Evolutionary conservation across 2,888 invertebrate genomes (phyloP), one percentile per base, ranked within the genome.

Genomic region (Trichogramma evanescens): DNA sequence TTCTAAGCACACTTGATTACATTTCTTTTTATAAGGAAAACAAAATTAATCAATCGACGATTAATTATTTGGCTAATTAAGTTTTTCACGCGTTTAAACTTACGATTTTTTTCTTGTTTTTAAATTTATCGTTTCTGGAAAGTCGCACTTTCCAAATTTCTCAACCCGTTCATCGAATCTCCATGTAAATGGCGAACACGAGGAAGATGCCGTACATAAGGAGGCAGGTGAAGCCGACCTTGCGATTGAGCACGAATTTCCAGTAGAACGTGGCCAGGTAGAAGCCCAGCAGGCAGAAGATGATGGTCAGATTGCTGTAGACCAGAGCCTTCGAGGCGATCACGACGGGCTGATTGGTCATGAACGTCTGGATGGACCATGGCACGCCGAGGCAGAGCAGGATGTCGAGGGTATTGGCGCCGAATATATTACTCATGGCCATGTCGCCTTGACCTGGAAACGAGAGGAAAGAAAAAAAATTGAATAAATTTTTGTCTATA

Each of bases 391-490:
- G 79, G 3, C 93, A 92, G 55, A 93, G 82, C 2, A 93, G 78
- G 59, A 93, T 91, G 61, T 93, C 91, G 72, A 93, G 80, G 0
- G 91, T 91, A 72, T 93, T 93, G 0, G 91, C 91, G 1, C 93
- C 93, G 7, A 93, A 77, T 0, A 92, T 89, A 71, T 93, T 93
- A 6, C 92, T 92, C 38, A 93, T 89, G 0, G 92, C 93, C 81
- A 93, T 92, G 40, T 89, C 89, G 9, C 88, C 91, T 75, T 90
- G 86, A 65, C 91, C 92, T 92, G 72, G 0, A 10, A 52, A 26
- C 26, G 26, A 26, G 3, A 26, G 26, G 26, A 26, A 26, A 26
- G 26, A 3, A 26, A 26, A 3, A 50, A 50, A 10, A 8, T 3
- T 10, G 13, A 13, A 10, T 50, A 10, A 2, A 55, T 40, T 45